Conservation (phyloP, 2,797 vertebrate genomes). For the Okamejei kenojei region DNA sequence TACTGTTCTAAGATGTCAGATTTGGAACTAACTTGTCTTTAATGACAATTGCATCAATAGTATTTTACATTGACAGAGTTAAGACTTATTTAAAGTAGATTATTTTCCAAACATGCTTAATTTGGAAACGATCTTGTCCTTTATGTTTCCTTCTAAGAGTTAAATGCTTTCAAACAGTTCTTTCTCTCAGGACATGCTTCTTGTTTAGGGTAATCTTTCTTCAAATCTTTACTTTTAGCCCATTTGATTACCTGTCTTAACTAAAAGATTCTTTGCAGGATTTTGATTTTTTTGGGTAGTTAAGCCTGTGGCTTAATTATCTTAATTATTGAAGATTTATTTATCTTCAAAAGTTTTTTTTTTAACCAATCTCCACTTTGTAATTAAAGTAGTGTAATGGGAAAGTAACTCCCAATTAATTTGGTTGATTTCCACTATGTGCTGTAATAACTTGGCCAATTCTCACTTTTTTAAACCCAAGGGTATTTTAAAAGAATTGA, state of each 20-base stretch:
- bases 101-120: too few species aligned
- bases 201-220: neutral
- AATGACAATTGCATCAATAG: neutral
- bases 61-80: conserved; percentile 28
- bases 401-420: neutral
- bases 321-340: too few species aligned
- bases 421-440: neutral
- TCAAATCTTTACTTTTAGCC: neutral
- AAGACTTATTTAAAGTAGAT: neutral
- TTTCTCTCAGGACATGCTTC: neutral
- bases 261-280: neutral
- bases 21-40: neutral
- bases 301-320: too few species aligned
- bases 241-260: neutral
- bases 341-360: neutral
- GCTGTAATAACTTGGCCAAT: neutral
- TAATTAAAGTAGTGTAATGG: neutral
- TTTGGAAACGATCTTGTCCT: neutral
- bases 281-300: neutral
- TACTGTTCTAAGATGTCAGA: conserved; percentile 8
- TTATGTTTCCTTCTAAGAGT: neutral
- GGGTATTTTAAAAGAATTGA: neutral
- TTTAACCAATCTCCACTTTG: neutral
- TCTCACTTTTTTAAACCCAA: too few species aligned
- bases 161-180: conserved; percentile 8